Base-by-base conservation (phyloP, 2,113 vertebrate species). In the Saimiri boliviensis region DNA sequence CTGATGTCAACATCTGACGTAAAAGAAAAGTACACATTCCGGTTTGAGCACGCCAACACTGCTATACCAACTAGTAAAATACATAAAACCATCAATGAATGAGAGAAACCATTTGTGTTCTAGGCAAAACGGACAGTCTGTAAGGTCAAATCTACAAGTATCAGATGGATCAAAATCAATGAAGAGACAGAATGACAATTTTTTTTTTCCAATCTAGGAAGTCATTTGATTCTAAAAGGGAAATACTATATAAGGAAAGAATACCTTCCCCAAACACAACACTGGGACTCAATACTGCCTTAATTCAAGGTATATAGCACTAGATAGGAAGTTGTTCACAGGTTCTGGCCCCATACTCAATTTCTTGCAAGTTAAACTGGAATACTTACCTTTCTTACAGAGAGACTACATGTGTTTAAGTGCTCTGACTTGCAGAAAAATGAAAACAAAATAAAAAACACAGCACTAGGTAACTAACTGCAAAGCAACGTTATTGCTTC, bases 311-410 rank as follows among this genome's bases (percentile, higher is more conserved):
- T 63, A 58, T 6, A 42, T 2, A 89, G 37, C 23, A 60, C 84
- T 40, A 32, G 45, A 8, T 11, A 54, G 66, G 49, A 56, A 81
- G 21, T 21, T 45, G 79, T 8, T 54, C 16, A 12, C 58, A 23
- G 70, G 21, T 56, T 73, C 84, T 3, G 21, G 83, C 32, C 89
- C 49, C 52, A 27, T 45, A n/a, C 85, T 89, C 74, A 16, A 66
- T 81, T 52, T 90, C 91, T 60, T 52, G 5, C 45, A 35, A 56
- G 27, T 84, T 70, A 60, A 20, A 77, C 0, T 89, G 86, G 66
- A 83, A 91, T 89, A 94, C 94, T 96, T 71, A 97, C 97, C 95
- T 83, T 89, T 32, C 83, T 47, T 27, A 89, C 47, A 63, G 30
- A 86, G 54, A 87, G 49, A 95, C 42, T 32, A 91, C 60, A 42